These are phyloP conservation scores for Pseudolycoriella hygida DNA, from an alignment of 2,888 invertebrate genomes.

Conservation along the genomic window DNA sequence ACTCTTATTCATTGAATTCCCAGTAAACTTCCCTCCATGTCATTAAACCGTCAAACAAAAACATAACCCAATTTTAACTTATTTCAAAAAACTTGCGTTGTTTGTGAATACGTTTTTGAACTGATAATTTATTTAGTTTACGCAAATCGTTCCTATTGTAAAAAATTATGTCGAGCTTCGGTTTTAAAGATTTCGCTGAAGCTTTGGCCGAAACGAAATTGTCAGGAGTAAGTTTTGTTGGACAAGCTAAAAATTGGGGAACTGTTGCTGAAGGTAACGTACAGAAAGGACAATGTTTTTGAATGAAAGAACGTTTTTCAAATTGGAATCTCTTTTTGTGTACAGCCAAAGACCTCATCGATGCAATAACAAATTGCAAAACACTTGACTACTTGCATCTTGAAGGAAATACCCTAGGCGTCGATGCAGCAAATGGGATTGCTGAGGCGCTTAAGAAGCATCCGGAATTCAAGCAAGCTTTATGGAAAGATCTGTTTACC, in stretches of 20 bases:
- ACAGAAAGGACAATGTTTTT: no score
- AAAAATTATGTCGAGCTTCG: no score
- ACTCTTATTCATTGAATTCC: no score
- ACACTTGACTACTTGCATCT: conserved; percentile 58
- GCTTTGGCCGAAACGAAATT: conserved; percentile 13
- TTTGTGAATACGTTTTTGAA: no score
- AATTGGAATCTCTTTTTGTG: conserved; percentile 9
- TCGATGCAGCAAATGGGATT: conserved; percentile 71
- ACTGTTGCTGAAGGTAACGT: conserved; percentile 67
- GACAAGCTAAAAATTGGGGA: conserved; percentile 60
- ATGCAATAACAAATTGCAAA: conserved; percentile 53
- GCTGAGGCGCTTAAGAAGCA: conserved; percentile 61
- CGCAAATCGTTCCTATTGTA: no score
- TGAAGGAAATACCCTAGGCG: conserved; percentile 87
- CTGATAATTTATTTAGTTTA: no score
- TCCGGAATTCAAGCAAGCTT: conserved; percentile 60
- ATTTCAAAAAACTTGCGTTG: no score
- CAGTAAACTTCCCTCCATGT: no score
- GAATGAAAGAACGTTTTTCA: neutral
- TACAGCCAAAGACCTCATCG: conserved; percentile 52
- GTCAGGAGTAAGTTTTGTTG: conserved; percentile 62
- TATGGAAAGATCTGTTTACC: conserved; percentile 96
- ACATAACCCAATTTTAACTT: no score
- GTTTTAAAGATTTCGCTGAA: no score
- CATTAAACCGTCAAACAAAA: no score